These are phyloP conservation scores for Oxystoma pomonae DNA, from an alignment of 2,888 invertebrate species.

Conservation along the genomic window DNA sequence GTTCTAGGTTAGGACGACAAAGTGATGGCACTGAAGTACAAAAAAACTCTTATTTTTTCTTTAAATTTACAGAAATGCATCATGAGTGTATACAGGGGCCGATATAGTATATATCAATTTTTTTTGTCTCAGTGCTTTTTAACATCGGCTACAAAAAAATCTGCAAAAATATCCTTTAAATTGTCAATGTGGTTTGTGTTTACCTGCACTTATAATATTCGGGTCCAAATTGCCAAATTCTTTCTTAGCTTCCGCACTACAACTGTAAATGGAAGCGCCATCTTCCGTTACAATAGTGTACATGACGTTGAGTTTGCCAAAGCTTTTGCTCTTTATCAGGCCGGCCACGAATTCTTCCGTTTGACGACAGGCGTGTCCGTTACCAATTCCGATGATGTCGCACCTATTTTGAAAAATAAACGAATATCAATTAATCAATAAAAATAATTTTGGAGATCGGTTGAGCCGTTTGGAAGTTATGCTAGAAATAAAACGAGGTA, in stretches of 20 bases:
- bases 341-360: constrained; percentile 72
- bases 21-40: too few relatives aligned
- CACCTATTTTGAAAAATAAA: constrained; percentile 52
- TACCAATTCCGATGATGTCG: constrained; percentile 81
- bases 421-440: not conserved
- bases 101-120: too few relatives aligned
- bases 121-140: too few relatives aligned
- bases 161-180: constrained; percentile 6
- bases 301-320: constrained; percentile 58
- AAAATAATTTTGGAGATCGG: too few relatives aligned
- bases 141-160: too few relatives aligned
- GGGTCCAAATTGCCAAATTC: constrained; percentile 84
- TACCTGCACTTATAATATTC: constrained; percentile 74
- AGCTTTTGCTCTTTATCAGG: constrained; percentile 53
- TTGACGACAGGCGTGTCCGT: constrained; percentile 86
- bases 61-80: too few relatives aligned
- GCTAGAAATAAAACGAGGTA: too few relatives aligned
- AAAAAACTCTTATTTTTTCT: too few relatives aligned
- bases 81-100: too few relatives aligned
- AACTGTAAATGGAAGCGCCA: constrained; percentile 91
- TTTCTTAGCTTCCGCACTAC: constrained; percentile 76
- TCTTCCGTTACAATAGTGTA: constrained; percentile 85
- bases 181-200: constrained; percentile 1
- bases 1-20: too few relatives aligned
- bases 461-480: too few relatives aligned